Base-by-base conservation (phyloP, 1,140 invertebrate species). In the Drosophila athabasca region DNA sequence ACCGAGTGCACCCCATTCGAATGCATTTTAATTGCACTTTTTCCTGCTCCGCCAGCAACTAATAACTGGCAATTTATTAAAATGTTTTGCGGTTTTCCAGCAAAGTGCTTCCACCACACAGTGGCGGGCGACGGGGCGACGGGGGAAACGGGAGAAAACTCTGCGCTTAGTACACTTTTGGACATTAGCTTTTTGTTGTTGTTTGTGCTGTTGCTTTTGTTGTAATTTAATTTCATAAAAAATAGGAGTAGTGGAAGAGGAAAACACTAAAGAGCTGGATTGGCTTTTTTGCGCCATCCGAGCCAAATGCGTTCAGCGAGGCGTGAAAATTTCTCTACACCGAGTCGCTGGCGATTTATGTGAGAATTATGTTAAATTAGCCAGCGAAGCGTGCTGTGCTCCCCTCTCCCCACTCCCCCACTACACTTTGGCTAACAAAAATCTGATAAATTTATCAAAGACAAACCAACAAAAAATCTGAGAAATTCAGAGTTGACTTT, bases 1-100 rank as follows among this genome's bases (percentile, higher is more conserved):
- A 1, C 17, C 17, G 17, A 1, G 17, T 19, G 17, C 44, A 15
- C 52, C 45, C 24, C 24, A 22, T 9, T 54, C 68, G 61, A 85
- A 64, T 85, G 81, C 82, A 85, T 81, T 87, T 82, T 85, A 85
- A 85, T 85, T 85, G 81, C 81, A 85, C 81, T 85, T 85, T 85
- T 85, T 85, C 81, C 77, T 87, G 58, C 77, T 75, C 54, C 61
- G 68, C 71, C 58, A 74, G 57, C 61, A 84, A 74, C 81, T 85
- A 87, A 85, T 85, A 85, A 85, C 81, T 78, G 60, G 81, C 82
- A 85, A 85, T 85, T 85, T 85, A 85, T 85, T 87, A 85, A 85
- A 87, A 87, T 81, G 82, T 81, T 68, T 85, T 85, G 82, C 74
- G 82, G 81, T 75, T 78, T 61, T 58, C 60, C 76, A 51, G 51